Evolutionary conservation across 2,797 vertebrate species (phyloP), one percentile per base, ranked within the genome.

Genomic region (Paedocypris micromegethes): DNA sequence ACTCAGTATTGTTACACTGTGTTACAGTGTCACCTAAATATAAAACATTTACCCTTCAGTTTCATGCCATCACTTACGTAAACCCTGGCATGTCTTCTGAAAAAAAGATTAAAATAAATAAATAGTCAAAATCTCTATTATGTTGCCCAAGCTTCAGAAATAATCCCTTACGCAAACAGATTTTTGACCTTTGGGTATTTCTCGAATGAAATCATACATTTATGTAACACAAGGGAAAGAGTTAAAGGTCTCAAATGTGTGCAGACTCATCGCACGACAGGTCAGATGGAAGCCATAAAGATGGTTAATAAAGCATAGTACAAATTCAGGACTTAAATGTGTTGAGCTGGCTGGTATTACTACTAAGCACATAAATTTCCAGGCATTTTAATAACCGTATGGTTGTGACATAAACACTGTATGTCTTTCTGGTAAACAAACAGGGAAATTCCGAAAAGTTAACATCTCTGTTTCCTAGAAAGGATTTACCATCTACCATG

Each of bases 161-260:
- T 88, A 64, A 70, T 59, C 76, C 80, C 74, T 87, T 87, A 88
- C 79, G 84, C 77, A 82, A 86, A 86, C 79, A 80, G 85, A 86
- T 88, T 87, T 86, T 66, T 69, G 78, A 72, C 59, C 69, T 66
- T 56, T 40, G 64, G 50, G 37, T 6, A 58, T 54, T 68, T 61
- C 7, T 42, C 9, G 41, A 45, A 64, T 37, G 50, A 58, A 64
- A 51, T 51, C 64, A 80, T 74, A 58, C 76, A 81, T 84, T 88
- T 87, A 88, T 72, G 79, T 87, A 89, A 88, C 69, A 68, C 2
- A 9, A 52, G 6, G 8, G 45, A 67, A 56, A 47, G 23, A 49
- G 58, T 57, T 43, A 58, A 63, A 57, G 42, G 51, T 44, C 41
- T 9, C 4, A 7, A 41, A 8, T 46, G 37, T 60, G 67, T 47